Percentiles rank a stretch among this genome's conserved stretches.
Evolutionary conservation across 2,888 invertebrate species (phyloP).

Genomic region (Zonitis immaculata): DNA sequence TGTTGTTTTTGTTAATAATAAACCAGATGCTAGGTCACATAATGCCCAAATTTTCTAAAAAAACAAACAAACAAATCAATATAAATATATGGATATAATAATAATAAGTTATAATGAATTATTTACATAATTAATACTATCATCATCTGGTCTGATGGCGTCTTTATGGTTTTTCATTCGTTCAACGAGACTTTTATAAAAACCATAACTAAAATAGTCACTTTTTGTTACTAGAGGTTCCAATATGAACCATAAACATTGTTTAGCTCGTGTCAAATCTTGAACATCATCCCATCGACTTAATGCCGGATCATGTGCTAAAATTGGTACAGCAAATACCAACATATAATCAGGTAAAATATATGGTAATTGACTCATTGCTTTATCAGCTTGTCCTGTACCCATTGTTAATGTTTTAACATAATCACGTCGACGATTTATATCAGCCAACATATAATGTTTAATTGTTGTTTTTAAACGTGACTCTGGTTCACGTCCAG

Average conservation of each 20-base stretch:
- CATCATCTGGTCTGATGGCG: conserved; percentile 77
- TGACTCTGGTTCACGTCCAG: conserved; percentile 82
- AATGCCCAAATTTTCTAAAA: conserved; percentile 92
- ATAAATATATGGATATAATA: no score
- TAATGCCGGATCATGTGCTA: conserved; percentile 89
- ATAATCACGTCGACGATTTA: conserved; percentile 84
- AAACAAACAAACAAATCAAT: conserved; percentile 9
- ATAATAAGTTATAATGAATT: conserved; percentile 6
- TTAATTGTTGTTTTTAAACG: conserved; percentile 65
- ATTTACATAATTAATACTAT: conserved; percentile 75
- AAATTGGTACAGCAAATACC: conserved; percentile 91
- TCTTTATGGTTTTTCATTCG: conserved; percentile 94
- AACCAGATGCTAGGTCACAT: conserved; percentile 89
- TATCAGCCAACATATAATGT: conserved; percentile 83
- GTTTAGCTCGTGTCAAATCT: conserved; percentile 73
- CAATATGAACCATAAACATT: conserved; percentile 90
- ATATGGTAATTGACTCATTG: conserved; percentile 73
- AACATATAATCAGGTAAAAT: conserved; percentile 96
- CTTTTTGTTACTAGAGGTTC: conserved; percentile 91
- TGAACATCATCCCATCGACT: conserved; percentile 69
- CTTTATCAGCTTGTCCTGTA: conserved; percentile 61
- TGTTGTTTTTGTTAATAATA: conserved; percentile 81
- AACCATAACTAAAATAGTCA: conserved; percentile 91
- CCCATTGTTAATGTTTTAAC: conserved; percentile 77
- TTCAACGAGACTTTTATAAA: conserved; percentile 90